These are phyloP conservation scores for Vulpes lagopus DNA, from an alignment of 2,113 vertebrate genomes.

Conservation along the genomic window DNA sequence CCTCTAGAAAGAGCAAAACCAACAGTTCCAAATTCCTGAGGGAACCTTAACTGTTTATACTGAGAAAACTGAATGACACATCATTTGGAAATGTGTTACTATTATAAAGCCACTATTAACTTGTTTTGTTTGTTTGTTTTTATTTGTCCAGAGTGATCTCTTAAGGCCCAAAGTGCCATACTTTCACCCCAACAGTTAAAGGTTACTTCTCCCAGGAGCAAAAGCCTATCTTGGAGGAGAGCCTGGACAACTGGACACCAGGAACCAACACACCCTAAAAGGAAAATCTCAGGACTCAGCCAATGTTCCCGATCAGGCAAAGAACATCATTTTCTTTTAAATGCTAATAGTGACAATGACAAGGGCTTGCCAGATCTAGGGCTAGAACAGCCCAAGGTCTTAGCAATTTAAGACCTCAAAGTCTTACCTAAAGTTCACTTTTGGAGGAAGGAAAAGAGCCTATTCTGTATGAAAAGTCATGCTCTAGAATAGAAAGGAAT, in stretches of 20 bases:
- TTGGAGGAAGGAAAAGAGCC: neutral
- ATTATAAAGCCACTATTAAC: constrained; percentile 39
- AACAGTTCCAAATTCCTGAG: constrained; percentile 64
- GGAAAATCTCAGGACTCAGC: neutral
- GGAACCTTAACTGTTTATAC: constrained; percentile 59
- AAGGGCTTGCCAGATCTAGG: neutral
- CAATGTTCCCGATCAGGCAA: neutral
- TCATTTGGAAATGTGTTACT: constrained; percentile 66
- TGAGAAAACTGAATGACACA: constrained; percentile 64
- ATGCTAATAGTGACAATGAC: neutral
- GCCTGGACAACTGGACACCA: neutral
- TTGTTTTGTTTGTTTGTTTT: neutral
- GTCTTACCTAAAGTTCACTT: neutral
- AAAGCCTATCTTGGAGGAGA: constrained; percentile 2
- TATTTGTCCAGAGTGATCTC: neutral
- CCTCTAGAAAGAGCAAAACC: constrained; percentile 53
- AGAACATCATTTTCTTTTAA: constrained; percentile 31
- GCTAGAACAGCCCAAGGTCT: neutral
- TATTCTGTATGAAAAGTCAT: neutral
- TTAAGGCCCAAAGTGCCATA: neutral
- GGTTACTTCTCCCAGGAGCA: neutral
- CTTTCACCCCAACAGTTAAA: neutral
- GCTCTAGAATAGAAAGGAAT: neutral
- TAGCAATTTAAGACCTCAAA: neutral
- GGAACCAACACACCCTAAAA: neutral